Evolutionary conservation across 2,888 invertebrate genomes (phyloP).

Genomic region (Anaspis maculata): DNA sequence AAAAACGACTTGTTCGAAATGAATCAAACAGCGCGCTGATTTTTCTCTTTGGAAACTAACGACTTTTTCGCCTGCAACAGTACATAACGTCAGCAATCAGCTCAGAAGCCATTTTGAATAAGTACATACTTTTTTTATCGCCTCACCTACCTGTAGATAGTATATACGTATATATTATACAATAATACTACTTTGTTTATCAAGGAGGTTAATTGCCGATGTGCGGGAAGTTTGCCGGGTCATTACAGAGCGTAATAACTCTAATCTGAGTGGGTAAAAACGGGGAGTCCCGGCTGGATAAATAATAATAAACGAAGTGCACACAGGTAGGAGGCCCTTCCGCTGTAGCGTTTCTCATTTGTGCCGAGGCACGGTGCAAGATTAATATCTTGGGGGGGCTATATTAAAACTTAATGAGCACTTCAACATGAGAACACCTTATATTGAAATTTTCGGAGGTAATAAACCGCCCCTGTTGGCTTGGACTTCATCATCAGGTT

Average conservation of each 20-base stretch:
- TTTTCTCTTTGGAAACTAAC: no score
- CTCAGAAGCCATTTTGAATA: conserved; percentile 13
- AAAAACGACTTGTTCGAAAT: no score
- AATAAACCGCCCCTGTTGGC: conserved; percentile 21
- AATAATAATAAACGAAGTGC: conserved; percentile 11
- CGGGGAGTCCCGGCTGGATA: conserved; percentile 5
- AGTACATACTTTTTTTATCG: no score
- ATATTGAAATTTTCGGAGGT: conserved; percentile 28
- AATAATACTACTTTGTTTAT: no score
- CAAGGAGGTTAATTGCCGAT: conserved; percentile 8
- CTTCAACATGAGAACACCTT: conserved; percentile 22
- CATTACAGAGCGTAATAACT: conserved; percentile 7
- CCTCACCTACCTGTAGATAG: no score
- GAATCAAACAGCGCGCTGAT: no score
- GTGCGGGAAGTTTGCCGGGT: conserved; percentile 6
- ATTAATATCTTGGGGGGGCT: conserved; percentile 29
- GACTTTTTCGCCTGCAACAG: no score
- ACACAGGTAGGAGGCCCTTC: conserved; percentile 6
- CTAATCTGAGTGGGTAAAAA: conserved; percentile 6
- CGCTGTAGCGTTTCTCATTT: conserved; percentile 14
- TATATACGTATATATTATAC: no score
- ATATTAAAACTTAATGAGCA: conserved; percentile 30
- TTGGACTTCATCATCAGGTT: no score
- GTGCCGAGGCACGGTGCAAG: conserved; percentile 17
- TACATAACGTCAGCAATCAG: no score